phyloP scores from a whole-genome alignment of 2,888 invertebrate genomes.

The Candidula unifasciata region DNA sequence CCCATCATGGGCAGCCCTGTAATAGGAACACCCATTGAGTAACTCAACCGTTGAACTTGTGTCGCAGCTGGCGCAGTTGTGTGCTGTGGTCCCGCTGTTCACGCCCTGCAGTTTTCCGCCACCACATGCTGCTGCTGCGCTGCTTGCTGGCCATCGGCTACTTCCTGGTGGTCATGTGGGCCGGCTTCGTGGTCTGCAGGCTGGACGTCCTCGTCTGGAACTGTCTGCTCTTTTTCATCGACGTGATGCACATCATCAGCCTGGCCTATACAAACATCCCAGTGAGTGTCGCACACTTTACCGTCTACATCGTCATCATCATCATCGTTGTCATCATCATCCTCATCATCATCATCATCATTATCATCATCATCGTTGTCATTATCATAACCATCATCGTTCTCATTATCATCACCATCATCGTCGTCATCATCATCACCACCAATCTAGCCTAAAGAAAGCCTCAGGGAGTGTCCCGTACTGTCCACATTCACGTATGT shows the following conservation, averaged over 20 bases:
- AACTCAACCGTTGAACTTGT: too few species aligned
- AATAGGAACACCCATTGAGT: too few species aligned
- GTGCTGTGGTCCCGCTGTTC: slow-evolving; percentile 88
- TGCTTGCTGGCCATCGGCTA: slow-evolving; percentile 86
- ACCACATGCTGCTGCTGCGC: slow-evolving; percentile 87
- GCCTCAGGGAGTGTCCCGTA: too few species aligned
- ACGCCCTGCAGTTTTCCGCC: slow-evolving; percentile 89
- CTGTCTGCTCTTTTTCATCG: slow-evolving; percentile 86
- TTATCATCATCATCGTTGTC: background rate
- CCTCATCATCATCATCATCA: background rate
- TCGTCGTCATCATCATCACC: background rate
- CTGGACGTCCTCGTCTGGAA: slow-evolving; percentile 89
- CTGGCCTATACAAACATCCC: slow-evolving; percentile 52
- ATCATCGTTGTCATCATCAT: background rate
- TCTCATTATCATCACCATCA: background rate
- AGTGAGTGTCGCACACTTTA: slow-evolving; percentile 28
- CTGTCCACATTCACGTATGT: too few species aligned
- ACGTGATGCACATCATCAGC: slow-evolving; percentile 87
- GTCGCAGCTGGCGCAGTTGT: slow-evolving; percentile 87
- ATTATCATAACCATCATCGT: background rate
- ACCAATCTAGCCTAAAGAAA: background rate
- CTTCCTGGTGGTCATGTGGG: slow-evolving; percentile 87
- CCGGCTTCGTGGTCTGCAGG: slow-evolving; percentile 88
- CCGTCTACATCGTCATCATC: background rate
- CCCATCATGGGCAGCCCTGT: too few species aligned